Base-by-base conservation (phyloP, 2,888 invertebrate species). In the Himalopsyche anomala region DNA sequence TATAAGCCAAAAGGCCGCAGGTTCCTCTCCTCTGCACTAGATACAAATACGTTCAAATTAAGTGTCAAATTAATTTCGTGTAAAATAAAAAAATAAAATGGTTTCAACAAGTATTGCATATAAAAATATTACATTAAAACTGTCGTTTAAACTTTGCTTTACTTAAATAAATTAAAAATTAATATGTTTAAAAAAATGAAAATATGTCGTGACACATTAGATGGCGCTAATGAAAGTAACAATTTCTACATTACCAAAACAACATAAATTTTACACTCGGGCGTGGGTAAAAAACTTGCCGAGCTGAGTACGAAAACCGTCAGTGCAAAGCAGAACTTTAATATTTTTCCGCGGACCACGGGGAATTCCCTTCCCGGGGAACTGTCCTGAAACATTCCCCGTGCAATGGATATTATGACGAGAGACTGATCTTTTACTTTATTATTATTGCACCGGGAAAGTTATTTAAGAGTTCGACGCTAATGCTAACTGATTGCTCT, bases 331-430 rank as follows among this genome's bases (percentile, higher is more conserved):
- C 55, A 82, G 80, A 86, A 86, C 69, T 79, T 62, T 55, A 86
- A 84, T 83, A 86, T 83, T 80, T 86, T 56, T 56, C 56, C 56
- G 45, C 45, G 45, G 69, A 38, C 28, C n/a, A 62, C 38, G 81
- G 80, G 56, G 55, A 55, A 82, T 84, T 81, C 80, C 56, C 55
- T 82, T 28, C 56, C 56, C 45, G 80, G 62, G 74, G 51, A 81
- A 81, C 82, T 82, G 80, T 87, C 84, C 86, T 87, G 84, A 84
- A 87, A 87, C 82, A 87, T 87, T 62, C 80, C 36, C 80, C 69
- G 56, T 45, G 84, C 84, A 87, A 87, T 87, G 86, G 87, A 87
- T 85, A 85, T 85, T 82, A 87, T 54, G 83, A 80, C 56, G 85
- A 62, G 62, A 62, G 62, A 19, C 62, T 40, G 80, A 80, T 80